Percentiles rank a stretch among this genome's conserved stretches.
phyloP scores from a whole-genome alignment of 2,797 vertebrate genomes.

The Garrulus glandarius region DNA sequence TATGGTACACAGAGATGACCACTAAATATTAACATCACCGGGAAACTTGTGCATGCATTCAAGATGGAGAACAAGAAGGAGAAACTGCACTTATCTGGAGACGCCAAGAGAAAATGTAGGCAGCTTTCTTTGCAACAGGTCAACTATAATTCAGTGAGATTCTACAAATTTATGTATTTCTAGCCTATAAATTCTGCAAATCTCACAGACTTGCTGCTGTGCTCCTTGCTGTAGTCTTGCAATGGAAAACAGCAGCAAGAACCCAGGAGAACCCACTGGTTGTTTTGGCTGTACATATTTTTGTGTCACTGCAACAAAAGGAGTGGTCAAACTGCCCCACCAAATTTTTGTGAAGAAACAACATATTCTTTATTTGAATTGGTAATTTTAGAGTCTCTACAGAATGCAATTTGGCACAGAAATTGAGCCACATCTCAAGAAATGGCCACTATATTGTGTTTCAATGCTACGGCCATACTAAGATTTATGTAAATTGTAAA shows the following conservation, averaged over 20 bases:
- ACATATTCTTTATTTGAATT: background rate
- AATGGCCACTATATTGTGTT: background rate
- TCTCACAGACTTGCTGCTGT: background rate
- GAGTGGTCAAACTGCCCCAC: background rate
- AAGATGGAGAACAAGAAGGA: background rate
- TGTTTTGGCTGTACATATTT: background rate
- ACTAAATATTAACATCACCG: background rate
- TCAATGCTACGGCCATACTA: background rate
- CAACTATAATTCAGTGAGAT: background rate
- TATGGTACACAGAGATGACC: background rate
- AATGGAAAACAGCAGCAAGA: background rate
- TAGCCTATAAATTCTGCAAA: background rate
- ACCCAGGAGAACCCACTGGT: background rate
- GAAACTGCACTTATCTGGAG: background rate
- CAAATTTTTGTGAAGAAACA: background rate
- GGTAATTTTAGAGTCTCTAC: background rate
- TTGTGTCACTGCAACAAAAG: background rate
- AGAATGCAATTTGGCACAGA: background rate
- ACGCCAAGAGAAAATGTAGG: background rate
- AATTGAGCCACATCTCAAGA: background rate
- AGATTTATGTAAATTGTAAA: constrained; percentile 20
- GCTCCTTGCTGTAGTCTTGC: background rate
- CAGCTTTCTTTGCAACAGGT: background rate
- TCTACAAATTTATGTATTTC: background rate
- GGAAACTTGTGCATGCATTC: background rate